Evolutionary conservation across 2,797 vertebrate species (phyloP), one percentile per base, ranked within the genome.

Genomic region (Clarias fuscus): DNA sequence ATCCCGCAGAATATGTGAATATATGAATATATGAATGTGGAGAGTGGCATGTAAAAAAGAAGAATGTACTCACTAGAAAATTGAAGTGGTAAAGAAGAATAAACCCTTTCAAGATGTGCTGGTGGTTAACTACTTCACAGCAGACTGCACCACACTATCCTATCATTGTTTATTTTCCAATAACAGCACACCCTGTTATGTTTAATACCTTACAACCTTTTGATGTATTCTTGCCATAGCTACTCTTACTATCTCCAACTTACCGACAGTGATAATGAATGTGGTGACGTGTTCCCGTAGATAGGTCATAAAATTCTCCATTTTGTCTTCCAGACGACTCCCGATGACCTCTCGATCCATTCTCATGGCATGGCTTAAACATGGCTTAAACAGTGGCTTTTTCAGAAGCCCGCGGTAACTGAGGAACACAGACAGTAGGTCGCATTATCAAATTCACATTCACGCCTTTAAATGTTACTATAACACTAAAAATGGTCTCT

Each of bases 321-420:
- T 91, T 65, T 95, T 93, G 14, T 90, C 90, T 22, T 95, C 94
- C 92, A 96, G 93, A 77, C 83, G 86, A 7, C 90, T 84, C 1
- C 86, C 91, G 0, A 95, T 89, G 0, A 88, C 84, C 13, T 94
- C 93, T 0, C 86, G 92, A 85, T 95, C 93, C 86, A 93, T 91
- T 64, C 91, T 88, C 0, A 91, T 86, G 10, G 92, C 92, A 13
- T 94, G 93, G 53, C 53, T 14, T 14, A 56, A 56, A 56, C 13
- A 56, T 0, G 93, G 92, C 90, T 93, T 92, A 88, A 92, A 95
- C 91, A 95, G 87, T 73, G 84, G 92, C 86, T 91, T 95, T 37
- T 90, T 92, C 4, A 95, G 90, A 88, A 93, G 91, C 15, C 85
- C 81, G 0, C 90, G 91, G 82, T 91, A 93, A 89, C 95, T 95